phyloP scores from a whole-genome alignment of 2,888 invertebrate species.

The Electrophaes corylata region DNA sequence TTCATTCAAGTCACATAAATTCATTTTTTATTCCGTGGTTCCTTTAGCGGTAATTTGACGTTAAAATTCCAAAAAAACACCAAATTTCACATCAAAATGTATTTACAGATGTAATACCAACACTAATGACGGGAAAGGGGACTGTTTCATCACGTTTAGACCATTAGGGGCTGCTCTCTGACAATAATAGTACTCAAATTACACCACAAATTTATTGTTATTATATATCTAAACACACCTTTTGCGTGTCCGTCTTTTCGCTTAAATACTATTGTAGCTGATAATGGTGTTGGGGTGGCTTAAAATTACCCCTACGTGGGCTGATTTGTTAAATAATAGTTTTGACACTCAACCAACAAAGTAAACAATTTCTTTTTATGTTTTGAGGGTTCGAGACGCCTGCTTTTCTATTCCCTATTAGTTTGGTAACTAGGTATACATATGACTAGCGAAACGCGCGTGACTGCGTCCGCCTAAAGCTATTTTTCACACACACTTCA shows the following conservation, averaged over 20 bases:
- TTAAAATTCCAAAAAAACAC: constrained; percentile 32
- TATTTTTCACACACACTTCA: too few relatives aligned
- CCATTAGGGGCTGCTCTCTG: constrained; percentile 63
- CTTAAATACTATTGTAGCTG: constrained; percentile 41
- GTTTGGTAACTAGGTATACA: too few relatives aligned
- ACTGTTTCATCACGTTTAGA: constrained; percentile 67
- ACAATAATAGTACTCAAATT: constrained; percentile 70
- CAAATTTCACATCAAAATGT: constrained; percentile 34
- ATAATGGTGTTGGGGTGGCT: constrained; percentile 2
- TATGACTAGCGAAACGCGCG: too few relatives aligned
- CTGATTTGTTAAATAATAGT: background rate
- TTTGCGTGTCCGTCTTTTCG: constrained; percentile 54
- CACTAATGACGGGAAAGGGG: constrained; percentile 49
- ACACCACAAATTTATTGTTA: constrained; percentile 70
- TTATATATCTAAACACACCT: constrained; percentile 62
- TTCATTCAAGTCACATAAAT: too few relatives aligned
- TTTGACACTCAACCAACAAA: background rate
- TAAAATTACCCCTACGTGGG: background rate
- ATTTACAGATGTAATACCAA: constrained; percentile 44
- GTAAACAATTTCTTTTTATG: background rate
- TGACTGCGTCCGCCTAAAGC: too few relatives aligned
- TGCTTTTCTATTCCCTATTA: background rate
- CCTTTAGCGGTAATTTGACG: constrained; percentile 19
- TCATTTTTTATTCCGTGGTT: background rate
- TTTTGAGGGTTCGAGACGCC: background rate